Evolutionary conservation across 2,113 vertebrate genomes (phyloP).

Genomic region (Azemiops feae): DNA sequence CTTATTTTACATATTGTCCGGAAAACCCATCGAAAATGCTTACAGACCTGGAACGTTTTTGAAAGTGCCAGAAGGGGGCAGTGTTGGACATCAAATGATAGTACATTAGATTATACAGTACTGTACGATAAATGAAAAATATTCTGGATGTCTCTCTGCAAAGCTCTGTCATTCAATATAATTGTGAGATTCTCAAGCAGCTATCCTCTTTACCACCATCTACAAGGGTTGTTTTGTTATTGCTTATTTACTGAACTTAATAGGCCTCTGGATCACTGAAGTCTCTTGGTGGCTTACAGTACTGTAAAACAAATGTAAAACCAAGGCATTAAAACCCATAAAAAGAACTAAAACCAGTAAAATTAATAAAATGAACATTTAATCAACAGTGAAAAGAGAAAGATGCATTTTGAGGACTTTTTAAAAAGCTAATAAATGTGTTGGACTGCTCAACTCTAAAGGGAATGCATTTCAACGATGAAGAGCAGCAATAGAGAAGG

Average conservation of each 20-base stretch:
- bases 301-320: neutral
- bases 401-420: neutral
- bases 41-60: neutral
- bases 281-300: neutral
- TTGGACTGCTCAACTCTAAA: neutral
- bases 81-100: slow-evolving; percentile 7
- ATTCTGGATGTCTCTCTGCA: neutral
- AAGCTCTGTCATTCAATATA: neutral
- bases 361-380: neutral
- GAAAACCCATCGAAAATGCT: neutral
- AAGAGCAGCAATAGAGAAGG: neutral
- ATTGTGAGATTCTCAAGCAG: neutral
- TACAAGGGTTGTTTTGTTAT: neutral
- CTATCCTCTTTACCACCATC: neutral
- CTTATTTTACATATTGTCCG: neutral
- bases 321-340: neutral
- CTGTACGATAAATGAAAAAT: accelerated
- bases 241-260: neutral
- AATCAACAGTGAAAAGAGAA: neutral
- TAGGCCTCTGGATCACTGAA: neutral
- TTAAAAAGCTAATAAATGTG: neutral
- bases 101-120: neutral
- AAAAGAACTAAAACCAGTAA: neutral
- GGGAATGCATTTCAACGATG: neutral
- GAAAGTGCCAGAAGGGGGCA: slow-evolving; percentile 46